These are phyloP conservation scores for Sycophila texana DNA, from an alignment of 2,888 invertebrate genomes.

Conservation along the genomic window DNA sequence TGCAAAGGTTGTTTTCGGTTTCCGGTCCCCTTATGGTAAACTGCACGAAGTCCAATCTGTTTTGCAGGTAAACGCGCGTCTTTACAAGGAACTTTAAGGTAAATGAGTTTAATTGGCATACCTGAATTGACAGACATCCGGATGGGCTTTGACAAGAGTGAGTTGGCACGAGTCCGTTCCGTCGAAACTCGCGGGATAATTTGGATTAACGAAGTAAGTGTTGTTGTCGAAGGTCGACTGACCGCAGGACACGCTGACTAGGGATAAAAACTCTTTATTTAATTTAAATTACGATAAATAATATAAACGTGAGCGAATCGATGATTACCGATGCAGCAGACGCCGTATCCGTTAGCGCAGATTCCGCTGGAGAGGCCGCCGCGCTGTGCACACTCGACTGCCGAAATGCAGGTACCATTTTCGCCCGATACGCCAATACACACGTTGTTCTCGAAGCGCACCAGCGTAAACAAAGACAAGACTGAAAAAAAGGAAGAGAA, in stretches of 20 bases:
- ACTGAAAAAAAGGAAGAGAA: slow-evolving; percentile 76
- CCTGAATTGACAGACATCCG: slow-evolving; percentile 91
- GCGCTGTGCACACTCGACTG: slow-evolving; percentile 82
- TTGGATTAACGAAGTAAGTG: slow-evolving; percentile 90
- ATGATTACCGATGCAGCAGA: slow-evolving; percentile 84
- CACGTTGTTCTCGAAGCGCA: slow-evolving; percentile 86
- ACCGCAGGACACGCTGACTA: slow-evolving; percentile 89
- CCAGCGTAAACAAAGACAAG: slow-evolving; percentile 86
- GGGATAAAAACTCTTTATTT: slow-evolving; percentile 37
- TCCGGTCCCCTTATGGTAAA: slow-evolving; percentile 88
- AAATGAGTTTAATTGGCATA: slow-evolving; percentile 66
- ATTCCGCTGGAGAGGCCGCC: slow-evolving; percentile 87
- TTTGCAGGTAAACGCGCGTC: not conserved
- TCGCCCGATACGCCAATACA: slow-evolving; percentile 87
- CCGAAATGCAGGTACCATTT: slow-evolving; percentile 87
- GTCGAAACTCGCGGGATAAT: slow-evolving; percentile 86
- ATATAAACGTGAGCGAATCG: not conserved
- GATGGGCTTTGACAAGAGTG: slow-evolving; percentile 85
- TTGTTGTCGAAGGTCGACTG: slow-evolving; percentile 87
- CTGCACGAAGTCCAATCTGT: slow-evolving; percentile 86
- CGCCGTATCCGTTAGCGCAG: slow-evolving; percentile 87
- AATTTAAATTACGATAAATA: not conserved
- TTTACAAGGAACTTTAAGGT: not conserved
- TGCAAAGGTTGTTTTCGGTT: slow-evolving; percentile 85
- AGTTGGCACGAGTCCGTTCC: slow-evolving; percentile 90